These are phyloP conservation scores for human DNA, from an alignment of 2,113 vertebrate species.

Conservation along the genomic window DNA sequence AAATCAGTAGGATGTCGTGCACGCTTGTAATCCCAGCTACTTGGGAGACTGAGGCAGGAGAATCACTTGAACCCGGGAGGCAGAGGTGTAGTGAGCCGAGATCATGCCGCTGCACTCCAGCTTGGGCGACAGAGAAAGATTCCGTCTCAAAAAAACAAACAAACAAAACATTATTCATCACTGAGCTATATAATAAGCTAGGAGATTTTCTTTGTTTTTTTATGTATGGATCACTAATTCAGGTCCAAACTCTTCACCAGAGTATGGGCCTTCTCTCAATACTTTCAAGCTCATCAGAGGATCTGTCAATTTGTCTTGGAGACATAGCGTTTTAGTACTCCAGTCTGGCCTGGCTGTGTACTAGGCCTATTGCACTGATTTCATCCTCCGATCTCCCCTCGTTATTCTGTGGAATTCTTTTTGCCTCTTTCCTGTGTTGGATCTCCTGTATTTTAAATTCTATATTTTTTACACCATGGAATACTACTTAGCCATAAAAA, in stretches of 20 bases:
- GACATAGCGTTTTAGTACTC: background rate
- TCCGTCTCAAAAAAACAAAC: background rate
- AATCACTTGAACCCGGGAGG: background rate
- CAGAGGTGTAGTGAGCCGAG: background rate
- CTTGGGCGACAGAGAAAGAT: background rate
- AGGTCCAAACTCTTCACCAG: background rate
- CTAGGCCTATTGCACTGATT: background rate
- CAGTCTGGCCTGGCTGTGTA: background rate
- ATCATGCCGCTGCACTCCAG: background rate
- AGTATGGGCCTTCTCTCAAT: background rate
- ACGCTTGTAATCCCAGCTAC: no score
- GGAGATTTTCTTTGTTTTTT: background rate
- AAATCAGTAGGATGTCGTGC: no score
- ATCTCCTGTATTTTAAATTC: background rate
- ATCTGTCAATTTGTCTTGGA: background rate
- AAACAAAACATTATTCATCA: background rate
- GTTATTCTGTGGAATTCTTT: background rate
- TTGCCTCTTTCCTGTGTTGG: background rate
- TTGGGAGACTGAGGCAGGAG: no score
- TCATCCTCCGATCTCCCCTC: background rate
- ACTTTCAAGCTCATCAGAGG: background rate
- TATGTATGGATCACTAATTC: background rate
- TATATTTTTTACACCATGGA: background rate
- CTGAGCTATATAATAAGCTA: background rate
- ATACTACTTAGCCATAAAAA: no score